Evolutionary conservation across 2,888 invertebrate species (phyloP).

Genomic region (Synanthedon andrenaeformis): DNA sequence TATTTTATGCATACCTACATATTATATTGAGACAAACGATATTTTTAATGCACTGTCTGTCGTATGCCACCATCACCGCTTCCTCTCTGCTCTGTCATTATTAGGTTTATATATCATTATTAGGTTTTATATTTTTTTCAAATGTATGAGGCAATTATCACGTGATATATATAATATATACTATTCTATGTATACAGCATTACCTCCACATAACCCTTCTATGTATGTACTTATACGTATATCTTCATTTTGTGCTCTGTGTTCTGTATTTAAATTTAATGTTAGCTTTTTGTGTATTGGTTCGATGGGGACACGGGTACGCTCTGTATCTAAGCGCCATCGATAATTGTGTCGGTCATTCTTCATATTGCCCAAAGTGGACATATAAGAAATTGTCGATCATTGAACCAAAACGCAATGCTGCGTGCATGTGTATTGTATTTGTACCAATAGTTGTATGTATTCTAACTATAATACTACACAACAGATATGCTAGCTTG

Average conservation of each 20-base stretch:
- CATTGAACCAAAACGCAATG: conserved; percentile 68
- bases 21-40: conserved; percentile 59
- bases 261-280: conserved; percentile 62
- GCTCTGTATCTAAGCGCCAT: conserved; percentile 6
- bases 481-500: conserved; percentile 61
- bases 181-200: conserved; percentile 40
- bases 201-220: conserved; percentile 59
- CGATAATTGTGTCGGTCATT: background rate
- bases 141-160: conserved; percentile 69
- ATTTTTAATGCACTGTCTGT: conserved; percentile 72
- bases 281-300: conserved; percentile 68
- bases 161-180: conserved; percentile 51
- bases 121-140: conserved; percentile 55
- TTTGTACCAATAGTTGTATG: conserved; percentile 61
- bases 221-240: conserved; percentile 17
- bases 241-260: conserved; percentile 68
- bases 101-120: conserved; percentile 66
- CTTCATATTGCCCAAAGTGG: conserved; percentile 2
- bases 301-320: conserved; percentile 51
- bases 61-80: conserved; percentile 72
- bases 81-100: conserved; percentile 73
- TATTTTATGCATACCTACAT: conserved; percentile 68
- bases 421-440: conserved; percentile 65
- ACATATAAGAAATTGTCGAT: conserved; percentile 21
- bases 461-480: conserved; percentile 23